Percentiles rank a stretch among this genome's conserved stretches.
These are phyloP conservation scores for Callosobruchus maculatus DNA, from an alignment of 2,888 invertebrate species.

Conservation along the genomic window DNA sequence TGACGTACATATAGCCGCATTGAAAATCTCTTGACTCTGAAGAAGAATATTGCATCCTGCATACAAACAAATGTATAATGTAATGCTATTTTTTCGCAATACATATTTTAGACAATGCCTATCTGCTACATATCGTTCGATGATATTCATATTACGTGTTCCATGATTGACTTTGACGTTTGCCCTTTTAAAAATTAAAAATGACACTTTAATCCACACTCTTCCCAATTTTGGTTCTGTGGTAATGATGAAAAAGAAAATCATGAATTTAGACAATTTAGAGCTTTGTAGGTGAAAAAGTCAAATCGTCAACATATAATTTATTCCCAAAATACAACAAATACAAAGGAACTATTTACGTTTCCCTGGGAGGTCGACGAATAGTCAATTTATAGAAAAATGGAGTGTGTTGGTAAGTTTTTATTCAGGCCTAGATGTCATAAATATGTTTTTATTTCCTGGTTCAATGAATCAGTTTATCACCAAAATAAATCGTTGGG, in stretches of 20 bases:
- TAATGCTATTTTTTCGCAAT: no score
- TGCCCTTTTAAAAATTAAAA: no score
- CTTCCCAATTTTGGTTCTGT: neutral
- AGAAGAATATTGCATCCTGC: no score
- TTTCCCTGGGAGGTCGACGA: neutral
- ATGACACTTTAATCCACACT: no score
- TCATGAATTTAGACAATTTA: neutral
- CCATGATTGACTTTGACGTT: no score
- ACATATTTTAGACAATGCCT: no score
- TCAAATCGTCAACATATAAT: neutral
- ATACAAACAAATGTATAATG: no score
- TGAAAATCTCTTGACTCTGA: no score
- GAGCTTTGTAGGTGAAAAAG: slow-evolving; percentile 1
- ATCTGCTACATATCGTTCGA: no score
- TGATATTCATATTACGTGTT: no score
- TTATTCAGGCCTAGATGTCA: neutral
- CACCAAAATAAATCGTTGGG: neutral
- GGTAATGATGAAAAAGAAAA: neutral
- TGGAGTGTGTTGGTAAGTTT: slow-evolving; percentile 27
- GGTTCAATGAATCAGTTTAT: slow-evolving; percentile 19
- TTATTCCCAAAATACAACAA: neutral
- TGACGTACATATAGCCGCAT: no score
- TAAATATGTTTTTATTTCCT: neutral
- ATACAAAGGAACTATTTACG: neutral
- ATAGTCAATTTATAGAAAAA: neutral